phyloP scores from a whole-genome alignment of 92 coral and sea anemone genomes.

The Phymanthus crucifer region DNA sequence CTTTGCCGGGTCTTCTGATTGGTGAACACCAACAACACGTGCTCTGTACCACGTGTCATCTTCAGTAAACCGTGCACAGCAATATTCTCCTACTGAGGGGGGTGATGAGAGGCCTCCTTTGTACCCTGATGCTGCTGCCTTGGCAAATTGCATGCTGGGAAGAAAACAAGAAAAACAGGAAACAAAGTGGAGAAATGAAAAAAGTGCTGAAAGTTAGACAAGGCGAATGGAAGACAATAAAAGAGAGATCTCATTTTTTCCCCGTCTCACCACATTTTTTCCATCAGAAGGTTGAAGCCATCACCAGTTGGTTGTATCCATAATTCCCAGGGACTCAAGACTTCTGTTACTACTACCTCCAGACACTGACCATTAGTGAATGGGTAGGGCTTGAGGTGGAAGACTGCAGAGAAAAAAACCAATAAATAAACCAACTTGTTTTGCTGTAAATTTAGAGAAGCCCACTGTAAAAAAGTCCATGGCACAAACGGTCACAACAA shows the following conservation, averaged over 20 bases:
- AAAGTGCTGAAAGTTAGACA: background rate
- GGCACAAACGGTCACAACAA: no score
- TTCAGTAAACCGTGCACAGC: constrained; percentile 82
- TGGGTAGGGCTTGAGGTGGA: constrained; percentile 65
- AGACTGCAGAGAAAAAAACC: constrained; percentile 14
- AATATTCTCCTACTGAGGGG: constrained; percentile 77
- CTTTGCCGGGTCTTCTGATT: constrained; percentile 28
- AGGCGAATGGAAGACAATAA: background rate
- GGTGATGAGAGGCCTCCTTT: constrained; percentile 79
- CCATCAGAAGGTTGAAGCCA: constrained; percentile 86
- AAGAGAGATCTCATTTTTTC: background rate
- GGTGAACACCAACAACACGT: constrained; percentile 67
- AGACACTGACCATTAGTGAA: constrained; percentile 67
- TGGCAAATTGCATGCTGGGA: constrained; percentile 87
- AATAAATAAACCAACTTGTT: no score
- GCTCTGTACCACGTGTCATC: constrained; percentile 98
- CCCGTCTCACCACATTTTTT: constrained; percentile 84
- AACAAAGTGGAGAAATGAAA: background rate
- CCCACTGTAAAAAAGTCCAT: no score
- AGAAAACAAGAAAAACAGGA: background rate
- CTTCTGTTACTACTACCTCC: constrained; percentile 90
- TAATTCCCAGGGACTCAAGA: constrained; percentile 87
- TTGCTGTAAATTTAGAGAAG: no score
- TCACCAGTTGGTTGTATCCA: constrained; percentile 86
- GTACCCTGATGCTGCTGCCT: constrained; percentile 81